Evolutionary conservation across 2,888 invertebrate genomes (phyloP).

Genomic region (Drosophila mimetica): DNA sequence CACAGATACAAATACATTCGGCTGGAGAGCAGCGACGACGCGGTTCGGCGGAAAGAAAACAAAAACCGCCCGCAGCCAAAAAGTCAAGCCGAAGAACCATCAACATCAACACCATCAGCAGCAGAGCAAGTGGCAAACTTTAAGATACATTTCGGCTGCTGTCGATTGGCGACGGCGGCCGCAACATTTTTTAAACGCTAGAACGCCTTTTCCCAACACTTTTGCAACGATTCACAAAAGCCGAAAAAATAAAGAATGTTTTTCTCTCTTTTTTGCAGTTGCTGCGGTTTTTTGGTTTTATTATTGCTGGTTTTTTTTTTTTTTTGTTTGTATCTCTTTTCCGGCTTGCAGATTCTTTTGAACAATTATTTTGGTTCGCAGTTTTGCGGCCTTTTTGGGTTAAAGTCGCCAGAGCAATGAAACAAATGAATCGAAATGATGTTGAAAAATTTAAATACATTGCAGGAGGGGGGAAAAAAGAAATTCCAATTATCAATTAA

Average conservation of each 20-base stretch:
- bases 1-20: slow-evolving; percentile 66
- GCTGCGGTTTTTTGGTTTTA: slow-evolving; percentile 71
- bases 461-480: slow-evolving; percentile 44
- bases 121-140: slow-evolving; percentile 55
- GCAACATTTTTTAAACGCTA: slow-evolving; percentile 79
- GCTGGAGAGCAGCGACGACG: slow-evolving; percentile 17
- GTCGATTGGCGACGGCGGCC: slow-evolving; percentile 70
- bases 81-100: slow-evolving; percentile 42
- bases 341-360: slow-evolving; percentile 72
- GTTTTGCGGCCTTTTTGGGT: slow-evolving; percentile 45
- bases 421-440: slow-evolving; percentile 67
- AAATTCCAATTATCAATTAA: slow-evolving; percentile 81
- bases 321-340: slow-evolving; percentile 49
- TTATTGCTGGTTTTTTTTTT: slow-evolving; percentile 64
- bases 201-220: slow-evolving; percentile 83
- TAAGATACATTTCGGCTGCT: slow-evolving; percentile 69
- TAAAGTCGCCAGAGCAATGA: slow-evolving; percentile 29
- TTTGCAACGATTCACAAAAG: slow-evolving; percentile 48
- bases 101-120: slow-evolving; percentile 43
- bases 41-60: slow-evolving; percentile 34
- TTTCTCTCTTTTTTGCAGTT: slow-evolving; percentile 49
- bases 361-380: slow-evolving; percentile 67
- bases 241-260: slow-evolving; percentile 32
- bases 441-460: slow-evolving; percentile 75
- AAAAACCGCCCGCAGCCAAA: slow-evolving; percentile 49